Base-by-base conservation (phyloP, 2,888 invertebrate species). In the Atethmia centrago region DNA sequence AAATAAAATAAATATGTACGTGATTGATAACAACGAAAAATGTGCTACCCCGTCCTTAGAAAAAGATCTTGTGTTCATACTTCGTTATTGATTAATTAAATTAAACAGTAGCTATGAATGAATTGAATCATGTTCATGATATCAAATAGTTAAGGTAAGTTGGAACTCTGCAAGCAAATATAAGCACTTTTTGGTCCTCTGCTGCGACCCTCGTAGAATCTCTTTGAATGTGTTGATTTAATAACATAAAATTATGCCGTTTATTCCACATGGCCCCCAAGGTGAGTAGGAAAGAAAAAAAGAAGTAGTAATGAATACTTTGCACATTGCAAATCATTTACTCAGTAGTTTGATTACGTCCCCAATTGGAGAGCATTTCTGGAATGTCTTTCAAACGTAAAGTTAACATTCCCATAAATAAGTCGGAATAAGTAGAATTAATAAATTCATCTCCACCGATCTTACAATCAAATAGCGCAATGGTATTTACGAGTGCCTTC, bases 11-110 rank as follows among this genome's bases (percentile, higher is more conserved):
- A 82, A 65, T n/a, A 83, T 79, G 83, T 68, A 56, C 14, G 76
- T 71, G 56, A 71, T 66, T 66, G 45, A 75, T n/a, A 53, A 71
- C 16, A 36, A 12, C 9, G 28, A 59, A 49, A 71, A 25, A 69
- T 80, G 76, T 51, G 31, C 47, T 8, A 55, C 1, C 9, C 56
- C 19, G n/a, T 47, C 49, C 45, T 75, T 69, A n/a, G 84, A 82
- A n/a, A 84, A 28, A 80, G 84, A 84, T 66, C 81, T 80, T 0
- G 71, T 76, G 21, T 84, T 63, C 55, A 80, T 80, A 65, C 16
- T 82, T 51, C 84, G 84, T 66, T 66, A 58, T 56, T 84, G 21
- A 71, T 42, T 49, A 59, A 66, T 21, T 10, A 59, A 49, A 9
- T 45, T 14, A 47, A 71, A 61, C 56, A 64, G 21, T 53, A 12